Base-by-base conservation (phyloP, 2,888 invertebrate genomes). In the Chalcis sispes region DNA sequence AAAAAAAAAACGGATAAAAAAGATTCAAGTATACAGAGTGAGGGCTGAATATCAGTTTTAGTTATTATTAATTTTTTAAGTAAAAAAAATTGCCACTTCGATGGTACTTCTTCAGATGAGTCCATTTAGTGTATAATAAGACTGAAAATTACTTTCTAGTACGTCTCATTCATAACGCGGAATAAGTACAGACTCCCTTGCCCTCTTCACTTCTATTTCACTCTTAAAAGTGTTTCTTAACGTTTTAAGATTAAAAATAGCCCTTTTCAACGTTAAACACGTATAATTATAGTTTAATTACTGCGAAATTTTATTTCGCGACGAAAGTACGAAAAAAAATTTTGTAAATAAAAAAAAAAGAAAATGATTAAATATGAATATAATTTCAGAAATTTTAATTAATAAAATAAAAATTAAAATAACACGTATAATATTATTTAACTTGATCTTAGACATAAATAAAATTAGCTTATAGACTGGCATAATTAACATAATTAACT, bases 121-220 rank as follows among this genome's bases (percentile, higher is more conserved):
- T 29, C 58, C 58, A 58, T 71, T 71, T 62, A 71, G 71, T 23
- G 40, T 40, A 42, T 71, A 71, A 71, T 71, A 62, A 52, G 61
- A 27, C 42, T 52, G 61, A 54, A 71, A 71, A 62, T 71, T 50
- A 71, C 61, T 52, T 52, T 71, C 40, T 20, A 71, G 61, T 20
- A 71, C 42, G 71, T 50, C 52, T 25, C 71, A 46, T 52, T 65
- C 64, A 23, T 32, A 20, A 32, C n/a, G 8, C 25, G n/a, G 56
- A 15, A 58, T 67, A 52, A 58, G 67, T 46, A 46, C 20, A 13
- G 58, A 54, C 50, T 65, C 23, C 54, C 64, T 40, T n/a, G n/a
- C 58, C 20, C 52, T 40, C 40, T 54, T 48, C n/a, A 13, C 71
- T 59, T 23, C 20, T 36, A 13, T 29, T 5, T 15, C 13, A 15